phyloP scores from a whole-genome alignment of 2,797 vertebrate species.

The Acrocephalus scirpaceus region DNA sequence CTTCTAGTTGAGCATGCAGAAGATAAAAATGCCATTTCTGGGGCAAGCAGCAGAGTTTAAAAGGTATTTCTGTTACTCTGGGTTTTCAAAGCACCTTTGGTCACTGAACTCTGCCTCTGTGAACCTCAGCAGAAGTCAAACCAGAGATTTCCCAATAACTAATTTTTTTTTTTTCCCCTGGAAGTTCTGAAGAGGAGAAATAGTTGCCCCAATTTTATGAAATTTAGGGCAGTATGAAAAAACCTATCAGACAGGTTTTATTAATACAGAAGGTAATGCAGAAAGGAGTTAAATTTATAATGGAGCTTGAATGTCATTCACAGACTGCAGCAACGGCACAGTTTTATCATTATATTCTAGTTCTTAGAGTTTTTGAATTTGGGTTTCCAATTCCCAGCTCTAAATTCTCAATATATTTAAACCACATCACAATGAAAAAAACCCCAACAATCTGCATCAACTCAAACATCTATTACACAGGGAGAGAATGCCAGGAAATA shows the following conservation, averaged over 20 bases:
- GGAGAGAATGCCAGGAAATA: not conserved
- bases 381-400: not conserved
- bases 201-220: not conserved
- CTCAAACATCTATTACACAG: not conserved
- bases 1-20: not conserved
- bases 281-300: not conserved
- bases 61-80: not conserved
- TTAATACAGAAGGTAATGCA: not conserved
- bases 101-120: not conserved
- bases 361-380: not conserved
- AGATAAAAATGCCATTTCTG: not conserved
- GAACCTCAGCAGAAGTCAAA: not conserved
- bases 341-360: not conserved
- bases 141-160: not conserved
- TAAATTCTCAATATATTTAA: not conserved
- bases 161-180: not conserved
- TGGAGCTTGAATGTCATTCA: not conserved
- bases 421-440: not conserved
- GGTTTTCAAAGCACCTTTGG: not conserved
- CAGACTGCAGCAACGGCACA: not conserved
- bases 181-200: not conserved
- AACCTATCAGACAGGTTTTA: not conserved
- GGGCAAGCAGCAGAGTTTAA: not conserved
- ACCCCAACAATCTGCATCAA: not conserved
- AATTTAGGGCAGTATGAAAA: not conserved